Base-by-base conservation (phyloP, 1,140 invertebrate genomes). In the Rhagoletis zephyria region DNA sequence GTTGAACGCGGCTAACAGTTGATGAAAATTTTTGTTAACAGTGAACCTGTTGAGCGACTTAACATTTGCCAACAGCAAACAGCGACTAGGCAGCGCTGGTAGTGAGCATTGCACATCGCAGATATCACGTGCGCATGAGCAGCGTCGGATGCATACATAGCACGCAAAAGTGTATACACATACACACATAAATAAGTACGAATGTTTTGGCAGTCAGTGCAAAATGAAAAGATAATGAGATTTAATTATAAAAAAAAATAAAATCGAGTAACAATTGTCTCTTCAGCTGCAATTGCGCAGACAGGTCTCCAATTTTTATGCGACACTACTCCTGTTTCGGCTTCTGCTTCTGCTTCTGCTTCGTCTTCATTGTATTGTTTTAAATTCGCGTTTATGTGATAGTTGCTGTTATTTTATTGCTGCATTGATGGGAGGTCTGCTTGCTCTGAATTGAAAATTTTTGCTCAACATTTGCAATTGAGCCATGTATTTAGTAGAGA, bases 381-480 rank as follows among this genome's bases (percentile, higher is more conserved):
- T 14, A 51, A 74, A 51, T 74, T 74, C 7, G 3, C 42, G 12
- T 77, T 30, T 30, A 0, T 51, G 16, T 77, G 5, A 77, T 4
- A 51, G 45, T 56, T 19, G 19, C 10, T 56, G 16, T 81, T 81
- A 42, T 74, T 74, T 45, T 74, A 16, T 74, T 74, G 67, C 40
- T n/a, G 74, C 74, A 10, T 56, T 56, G 51, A 56, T 56, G 51
- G 5, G 51, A 56, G 30, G 51, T 56, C 40, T 42, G 74, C 74
- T n/a, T 81, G 51, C 56, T 45, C 74, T 56, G 19, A 81, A 63
- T 63, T 63, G 51, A 56, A 63, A 81, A 81, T 81, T 81, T 77
- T 51, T 42, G 74, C 51, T 81, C 74, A 81, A 81, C 48, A 81
- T 81, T 81, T 81, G 3, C 42, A 74, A 74, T 48, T 74, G 67